Percentiles rank a stretch among this genome's conserved stretches.
These are phyloP conservation scores for Frieseomelitta varia DNA, from an alignment of 1,140 invertebrate species.

Conservation along the genomic window DNA sequence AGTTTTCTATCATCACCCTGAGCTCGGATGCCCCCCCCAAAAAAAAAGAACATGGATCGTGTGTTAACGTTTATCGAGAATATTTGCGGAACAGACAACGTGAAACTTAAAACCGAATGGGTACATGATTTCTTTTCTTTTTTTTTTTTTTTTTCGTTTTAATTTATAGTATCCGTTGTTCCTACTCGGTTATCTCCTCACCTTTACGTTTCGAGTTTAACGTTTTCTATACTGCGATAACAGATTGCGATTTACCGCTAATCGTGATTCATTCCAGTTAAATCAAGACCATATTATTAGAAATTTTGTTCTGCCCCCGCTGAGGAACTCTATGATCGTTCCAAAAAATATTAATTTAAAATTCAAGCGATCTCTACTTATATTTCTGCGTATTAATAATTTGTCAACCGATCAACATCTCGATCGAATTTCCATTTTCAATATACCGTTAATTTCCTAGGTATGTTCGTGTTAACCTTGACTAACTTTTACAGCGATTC, in stretches of 20 bases:
- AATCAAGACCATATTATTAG: conserved; percentile 25
- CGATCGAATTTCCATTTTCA: neutral
- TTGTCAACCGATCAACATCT: neutral
- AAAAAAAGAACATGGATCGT: neutral
- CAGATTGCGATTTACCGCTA: neutral
- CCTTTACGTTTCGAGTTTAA: conserved; percentile 7
- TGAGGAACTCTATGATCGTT: neutral
- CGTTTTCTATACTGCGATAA: conserved; percentile 27
- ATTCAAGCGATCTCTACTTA: neutral
- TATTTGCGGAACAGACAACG: conserved; percentile 29
- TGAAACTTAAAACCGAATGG: conserved; percentile 12
- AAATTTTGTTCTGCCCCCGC: neutral
- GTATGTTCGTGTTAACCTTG: neutral
- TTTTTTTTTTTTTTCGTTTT: neutral
- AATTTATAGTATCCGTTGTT: neutral
- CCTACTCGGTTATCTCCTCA: conserved; percentile 5
- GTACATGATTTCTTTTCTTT: neutral
- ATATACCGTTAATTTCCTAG: neutral
- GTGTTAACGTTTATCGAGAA: neutral
- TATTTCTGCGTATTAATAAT: neutral
- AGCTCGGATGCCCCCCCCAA: conserved; percentile 31
- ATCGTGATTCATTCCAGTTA: conserved; percentile 10
- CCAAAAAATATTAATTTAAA: conserved; percentile 12
- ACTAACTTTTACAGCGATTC: neutral
- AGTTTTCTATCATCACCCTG: conserved; percentile 41